Base-by-base conservation (phyloP, 2,113 vertebrate genomes). In the Barbus barbus region DNA sequence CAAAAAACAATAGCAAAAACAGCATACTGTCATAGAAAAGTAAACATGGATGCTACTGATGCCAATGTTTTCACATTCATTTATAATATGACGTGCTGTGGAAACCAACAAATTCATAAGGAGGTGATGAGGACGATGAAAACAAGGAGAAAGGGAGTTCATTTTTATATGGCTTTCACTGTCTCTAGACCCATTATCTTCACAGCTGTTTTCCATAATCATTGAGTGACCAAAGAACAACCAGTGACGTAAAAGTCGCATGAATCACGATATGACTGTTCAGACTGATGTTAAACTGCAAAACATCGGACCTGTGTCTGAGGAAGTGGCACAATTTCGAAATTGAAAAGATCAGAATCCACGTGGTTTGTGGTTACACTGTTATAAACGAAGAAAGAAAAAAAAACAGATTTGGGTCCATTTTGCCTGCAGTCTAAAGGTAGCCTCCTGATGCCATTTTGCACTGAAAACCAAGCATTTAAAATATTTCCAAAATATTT, bases 401-500 rank as follows among this genome's bases (percentile, higher is more conserved):
- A 18, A 18, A 20, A 56, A 56, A 3, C 14, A 0, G 44, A 46
- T 48, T 48, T 51, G 16, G 16, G 5, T 51, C 5, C 5, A 51
- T 51, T 51, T 51, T 51, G 5, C 48, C 20, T 9, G 5, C 18
- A 56, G 20, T 56, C 20, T n/a, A 56, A n/a, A 56, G 20, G 20
- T n/a, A 56, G 53, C 20, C 22, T 58, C 53, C 74, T 22, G 36
- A 83, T 86, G 84, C 83, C 83, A 90, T 90, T 90, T 90, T 79
- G 84, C 33, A 41, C 77, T 78, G 84, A 89, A 88, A 91, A 84
- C 87, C 76, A 84, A 78, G 67, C 46, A 87, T 75, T 82, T 83
- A 78, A 60, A 87, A 61, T 72, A 12, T 88, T 71, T 85, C 53
- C 74, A 46, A 83, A 75, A 67, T 22, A 31, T 18, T 56, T 36